These are phyloP conservation scores for Palythoa caribaeorum DNA, from an alignment of 92 coral and sea anemone genomes.

Conservation along the genomic window DNA sequence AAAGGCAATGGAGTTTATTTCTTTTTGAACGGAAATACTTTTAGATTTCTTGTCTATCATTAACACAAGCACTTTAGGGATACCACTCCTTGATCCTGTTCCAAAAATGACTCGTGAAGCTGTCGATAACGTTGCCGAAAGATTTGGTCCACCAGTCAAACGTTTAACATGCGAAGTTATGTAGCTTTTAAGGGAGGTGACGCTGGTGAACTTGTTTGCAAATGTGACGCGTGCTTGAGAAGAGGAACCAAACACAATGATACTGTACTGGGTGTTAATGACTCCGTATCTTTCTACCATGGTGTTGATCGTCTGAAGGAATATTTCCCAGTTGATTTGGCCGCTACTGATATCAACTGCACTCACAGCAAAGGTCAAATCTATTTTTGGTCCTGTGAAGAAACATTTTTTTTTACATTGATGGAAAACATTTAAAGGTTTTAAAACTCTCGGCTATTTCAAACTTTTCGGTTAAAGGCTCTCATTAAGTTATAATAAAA, in stretches of 20 bases:
- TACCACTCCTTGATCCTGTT: slow-evolving; percentile 10
- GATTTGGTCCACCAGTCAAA: slow-evolving; percentile 15
- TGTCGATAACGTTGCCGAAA: background rate
- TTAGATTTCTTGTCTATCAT: slow-evolving; percentile 31
- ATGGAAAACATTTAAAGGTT: background rate
- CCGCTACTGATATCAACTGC: background rate
- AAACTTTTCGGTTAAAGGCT: background rate
- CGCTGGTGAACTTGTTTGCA: slow-evolving; percentile 11
- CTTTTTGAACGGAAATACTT: background rate
- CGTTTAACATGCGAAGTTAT: slow-evolving; percentile 9
- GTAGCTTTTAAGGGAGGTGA: background rate
- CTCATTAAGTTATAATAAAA: background rate
- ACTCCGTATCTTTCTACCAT: slow-evolving; percentile 11
- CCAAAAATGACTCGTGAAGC: background rate
- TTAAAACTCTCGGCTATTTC: too few relatives aligned
- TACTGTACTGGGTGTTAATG: slow-evolving; percentile 2
- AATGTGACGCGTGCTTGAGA: background rate
- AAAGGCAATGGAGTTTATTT: slow-evolving; percentile 12
- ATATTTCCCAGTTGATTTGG: slow-evolving; percentile 9
- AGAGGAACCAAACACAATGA: slow-evolving; percentile 13
- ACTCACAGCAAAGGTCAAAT: slow-evolving; percentile 19
- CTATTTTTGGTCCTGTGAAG: slow-evolving; percentile 3
- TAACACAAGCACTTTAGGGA: background rate
- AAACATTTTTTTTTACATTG: background rate
- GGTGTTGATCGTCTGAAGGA: background rate